A percentile compares a stretch with the other conserved stretches of the same genome.
Conservation (phyloP, 2,113 vertebrate species). For the Atlantisia rogersi region DNA sequence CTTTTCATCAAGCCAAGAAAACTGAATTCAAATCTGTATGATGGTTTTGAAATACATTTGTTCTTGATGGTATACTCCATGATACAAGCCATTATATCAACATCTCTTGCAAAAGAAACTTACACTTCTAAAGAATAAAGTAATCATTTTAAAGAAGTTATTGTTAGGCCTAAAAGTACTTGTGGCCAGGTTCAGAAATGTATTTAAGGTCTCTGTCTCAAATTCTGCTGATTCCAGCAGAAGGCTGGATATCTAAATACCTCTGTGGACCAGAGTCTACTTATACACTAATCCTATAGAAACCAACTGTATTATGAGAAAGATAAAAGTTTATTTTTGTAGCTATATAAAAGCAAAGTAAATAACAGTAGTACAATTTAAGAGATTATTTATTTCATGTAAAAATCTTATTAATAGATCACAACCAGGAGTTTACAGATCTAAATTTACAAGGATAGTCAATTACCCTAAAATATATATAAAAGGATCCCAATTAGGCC, state of each 20-base stretch:
- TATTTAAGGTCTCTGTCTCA: neutral
- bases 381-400: neutral
- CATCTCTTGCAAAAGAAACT: neutral
- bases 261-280: neutral
- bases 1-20: neutral
- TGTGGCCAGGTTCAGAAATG: neutral
- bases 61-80: neutral
- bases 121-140: neutral
- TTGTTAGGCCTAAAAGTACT: too few species aligned
- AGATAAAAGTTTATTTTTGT: neutral
- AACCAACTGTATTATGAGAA: neutral
- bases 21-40: neutral
- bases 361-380: neutral
- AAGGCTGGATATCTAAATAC: neutral
- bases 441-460: neutral
- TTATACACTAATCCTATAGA: neutral
- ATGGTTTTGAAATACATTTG: neutral
- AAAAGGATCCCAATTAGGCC: neutral
- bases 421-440: neutral
- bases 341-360: neutral
- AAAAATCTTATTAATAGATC: neutral
- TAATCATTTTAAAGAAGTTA: neutral
- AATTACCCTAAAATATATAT: neutral
- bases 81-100: neutral
- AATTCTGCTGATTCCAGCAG: neutral